These are phyloP conservation scores for Gortyna flavago DNA, from an alignment of 2,888 invertebrate species.

Conservation along the genomic window DNA sequence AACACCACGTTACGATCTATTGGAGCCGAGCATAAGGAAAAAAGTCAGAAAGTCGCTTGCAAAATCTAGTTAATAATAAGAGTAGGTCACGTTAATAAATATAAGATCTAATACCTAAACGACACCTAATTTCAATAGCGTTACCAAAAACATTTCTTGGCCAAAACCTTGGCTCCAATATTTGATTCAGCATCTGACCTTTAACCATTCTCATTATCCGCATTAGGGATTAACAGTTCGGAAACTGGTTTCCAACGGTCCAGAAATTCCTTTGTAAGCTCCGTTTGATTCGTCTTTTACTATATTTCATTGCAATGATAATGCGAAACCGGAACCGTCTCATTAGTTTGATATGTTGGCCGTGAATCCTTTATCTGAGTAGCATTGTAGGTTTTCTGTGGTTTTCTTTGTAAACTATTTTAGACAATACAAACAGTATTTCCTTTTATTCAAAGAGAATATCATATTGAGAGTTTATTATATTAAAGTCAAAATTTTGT, in stretches of 20 bases:
- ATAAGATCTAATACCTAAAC: not conserved
- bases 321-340: constrained; percentile 42
- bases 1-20: no score
- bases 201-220: constrained; percentile 61
- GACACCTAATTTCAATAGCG: not conserved
- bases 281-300: constrained; percentile 63
- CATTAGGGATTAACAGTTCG: constrained; percentile 66
- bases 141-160: constrained; percentile 15
- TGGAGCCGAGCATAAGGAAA: no score
- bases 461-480: no score
- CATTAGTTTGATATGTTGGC: constrained; percentile 46
- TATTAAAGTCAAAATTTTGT: no score
- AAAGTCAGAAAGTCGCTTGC: no score
- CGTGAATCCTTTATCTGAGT: constrained; percentile 16
- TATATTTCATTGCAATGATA: constrained; percentile 64
- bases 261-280: constrained; percentile 64
- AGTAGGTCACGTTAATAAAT: not conserved
- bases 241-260: constrained; percentile 66
- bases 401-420: constrained; percentile 1
- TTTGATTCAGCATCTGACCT: constrained; percentile 51
- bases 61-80: not conserved
- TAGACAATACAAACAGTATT: not conserved
- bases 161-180: constrained; percentile 15
- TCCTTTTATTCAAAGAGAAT: not conserved
- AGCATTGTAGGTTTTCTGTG: constrained; percentile 11